phyloP scores from a whole-genome alignment of 2,113 vertebrate genomes.

The Rostratula benghalensis region DNA sequence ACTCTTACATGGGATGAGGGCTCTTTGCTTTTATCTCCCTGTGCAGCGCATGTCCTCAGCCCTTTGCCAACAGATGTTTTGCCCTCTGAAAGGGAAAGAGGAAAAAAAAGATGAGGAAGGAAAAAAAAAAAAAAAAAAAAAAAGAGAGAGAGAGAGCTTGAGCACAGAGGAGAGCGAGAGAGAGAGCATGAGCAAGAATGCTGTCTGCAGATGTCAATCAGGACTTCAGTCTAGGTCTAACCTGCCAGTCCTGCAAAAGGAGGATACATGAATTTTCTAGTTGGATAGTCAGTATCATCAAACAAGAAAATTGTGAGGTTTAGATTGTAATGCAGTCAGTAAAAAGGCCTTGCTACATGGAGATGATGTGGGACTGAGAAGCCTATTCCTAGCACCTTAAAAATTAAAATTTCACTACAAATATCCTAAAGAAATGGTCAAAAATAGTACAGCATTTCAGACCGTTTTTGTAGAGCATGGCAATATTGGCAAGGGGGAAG shows the following conservation, averaged over 20 bases:
- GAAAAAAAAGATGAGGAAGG: background rate
- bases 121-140: background rate
- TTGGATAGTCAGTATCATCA: conserved; percentile 41
- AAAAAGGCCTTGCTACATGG: conserved; percentile 40
- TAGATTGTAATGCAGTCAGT: conserved; percentile 38
- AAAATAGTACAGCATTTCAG: conserved; percentile 56
- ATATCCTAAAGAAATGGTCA: conserved; percentile 33
- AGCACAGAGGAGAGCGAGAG: background rate
- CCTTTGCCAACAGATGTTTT: conserved; percentile 49
- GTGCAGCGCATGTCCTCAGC: background rate
- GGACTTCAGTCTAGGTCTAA: conserved; percentile 48
- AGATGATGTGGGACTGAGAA: conserved; percentile 13
- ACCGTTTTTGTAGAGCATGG: background rate
- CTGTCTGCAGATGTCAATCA: conserved; percentile 58
- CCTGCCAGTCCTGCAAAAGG: conserved; percentile 47
- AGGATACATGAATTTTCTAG: conserved; percentile 65
- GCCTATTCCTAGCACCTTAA: conserved; percentile 47
- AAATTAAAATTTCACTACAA: conserved; percentile 60
- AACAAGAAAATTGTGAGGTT: conserved; percentile 41
- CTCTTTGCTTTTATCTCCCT: conserved; percentile 45
- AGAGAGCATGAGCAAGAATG: conserved; percentile 25
- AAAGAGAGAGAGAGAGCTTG: too few species aligned
- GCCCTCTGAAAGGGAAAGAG: background rate
- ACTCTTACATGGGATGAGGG: conserved; percentile 42
- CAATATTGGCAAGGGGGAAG: conserved; percentile 37